A percentile compares a stretch with the other conserved stretches of the same genome.
Evolutionary conservation across 2,888 invertebrate species (phyloP).

Genomic region (Drosophila heteroneura): DNA sequence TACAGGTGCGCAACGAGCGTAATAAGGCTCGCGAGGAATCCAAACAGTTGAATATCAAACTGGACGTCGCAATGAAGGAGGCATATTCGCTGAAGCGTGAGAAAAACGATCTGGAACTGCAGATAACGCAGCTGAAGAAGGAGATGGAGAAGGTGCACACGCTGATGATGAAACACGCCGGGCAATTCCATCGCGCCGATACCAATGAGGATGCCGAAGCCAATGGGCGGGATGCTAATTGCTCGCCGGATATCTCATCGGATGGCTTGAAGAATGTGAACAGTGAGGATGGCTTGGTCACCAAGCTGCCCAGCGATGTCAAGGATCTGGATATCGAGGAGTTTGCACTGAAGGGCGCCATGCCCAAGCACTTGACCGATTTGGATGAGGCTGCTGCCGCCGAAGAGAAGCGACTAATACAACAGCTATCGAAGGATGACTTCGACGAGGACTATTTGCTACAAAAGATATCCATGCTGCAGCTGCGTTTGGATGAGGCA

Average conservation of each 20-base stretch:
- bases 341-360: slow-evolving; percentile 88
- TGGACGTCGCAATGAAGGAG: slow-evolving; percentile 92
- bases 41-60: slow-evolving; percentile 91
- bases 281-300: slow-evolving; percentile 85
- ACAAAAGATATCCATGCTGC: slow-evolving; percentile 89
- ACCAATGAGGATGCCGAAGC: slow-evolving; percentile 84
- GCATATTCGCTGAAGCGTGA: slow-evolving; percentile 90
- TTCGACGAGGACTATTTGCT: slow-evolving; percentile 87
- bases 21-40: slow-evolving; percentile 97
- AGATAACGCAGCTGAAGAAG: slow-evolving; percentile 91
- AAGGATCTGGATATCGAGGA: slow-evolving; percentile 87
- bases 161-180: slow-evolving; percentile 89
- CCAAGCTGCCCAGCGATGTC: slow-evolving; percentile 74
- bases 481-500: slow-evolving; percentile 90
- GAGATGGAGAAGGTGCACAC: slow-evolving; percentile 93
- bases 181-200: slow-evolving; percentile 88
- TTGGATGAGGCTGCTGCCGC: slow-evolving; percentile 85
- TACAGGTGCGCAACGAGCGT: slow-evolving; percentile 93
- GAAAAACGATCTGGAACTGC: slow-evolving; percentile 91
- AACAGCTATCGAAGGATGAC: slow-evolving; percentile 86
- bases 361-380: slow-evolving; percentile 87
- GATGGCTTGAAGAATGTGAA: slow-evolving; percentile 85
- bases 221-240: slow-evolving; percentile 84
- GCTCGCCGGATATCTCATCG: slow-evolving; percentile 85
- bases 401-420: slow-evolving; percentile 85